Percentiles rank a stretch among this genome's conserved stretches.
phyloP scores from a whole-genome alignment of 64 coral and sea anemone species.

The Stichodactyla mertensii region DNA sequence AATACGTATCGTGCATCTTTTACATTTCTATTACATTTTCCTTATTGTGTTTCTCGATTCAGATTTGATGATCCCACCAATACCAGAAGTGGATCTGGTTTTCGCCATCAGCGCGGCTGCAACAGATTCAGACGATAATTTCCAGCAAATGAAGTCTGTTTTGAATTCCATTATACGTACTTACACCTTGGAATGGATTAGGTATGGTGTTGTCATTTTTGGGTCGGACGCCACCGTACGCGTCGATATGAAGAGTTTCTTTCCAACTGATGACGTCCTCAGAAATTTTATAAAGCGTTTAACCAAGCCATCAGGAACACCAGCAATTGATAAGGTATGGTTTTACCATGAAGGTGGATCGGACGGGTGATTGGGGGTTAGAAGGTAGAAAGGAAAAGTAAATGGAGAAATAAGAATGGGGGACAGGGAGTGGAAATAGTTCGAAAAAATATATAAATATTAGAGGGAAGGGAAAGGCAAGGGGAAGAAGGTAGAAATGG shows the following conservation, averaged over 20 bases:
- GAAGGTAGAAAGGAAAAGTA: too few species aligned
- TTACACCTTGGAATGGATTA: conserved; percentile 51
- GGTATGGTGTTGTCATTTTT: conserved; percentile 53
- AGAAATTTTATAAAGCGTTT: conserved; percentile 30
- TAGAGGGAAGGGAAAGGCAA: too few species aligned
- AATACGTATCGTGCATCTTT: too few species aligned
- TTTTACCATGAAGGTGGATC: too few species aligned
- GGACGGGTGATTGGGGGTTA: background rate
- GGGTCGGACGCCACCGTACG: conserved; percentile 40
- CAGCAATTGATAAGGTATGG: conserved; percentile 22
- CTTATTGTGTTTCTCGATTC: background rate
- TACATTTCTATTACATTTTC: background rate
- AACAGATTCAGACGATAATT: conserved; percentile 36
- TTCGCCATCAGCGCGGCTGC: conserved; percentile 67
- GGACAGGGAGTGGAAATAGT: too few species aligned
- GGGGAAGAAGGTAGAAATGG: too few species aligned
- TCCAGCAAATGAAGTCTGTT: conserved; percentile 61
- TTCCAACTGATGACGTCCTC: conserved; percentile 27
- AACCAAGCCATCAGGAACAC: background rate
- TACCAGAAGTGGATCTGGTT: conserved; percentile 76
- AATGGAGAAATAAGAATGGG: too few species aligned
- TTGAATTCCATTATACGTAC: conserved; percentile 65
- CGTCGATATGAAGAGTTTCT: conserved; percentile 5
- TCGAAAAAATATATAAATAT: too few species aligned
- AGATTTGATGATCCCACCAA: conserved; percentile 31